Conservation (phyloP, 1,140 invertebrate genomes). For the Trigoniulus corallinus region DNA sequence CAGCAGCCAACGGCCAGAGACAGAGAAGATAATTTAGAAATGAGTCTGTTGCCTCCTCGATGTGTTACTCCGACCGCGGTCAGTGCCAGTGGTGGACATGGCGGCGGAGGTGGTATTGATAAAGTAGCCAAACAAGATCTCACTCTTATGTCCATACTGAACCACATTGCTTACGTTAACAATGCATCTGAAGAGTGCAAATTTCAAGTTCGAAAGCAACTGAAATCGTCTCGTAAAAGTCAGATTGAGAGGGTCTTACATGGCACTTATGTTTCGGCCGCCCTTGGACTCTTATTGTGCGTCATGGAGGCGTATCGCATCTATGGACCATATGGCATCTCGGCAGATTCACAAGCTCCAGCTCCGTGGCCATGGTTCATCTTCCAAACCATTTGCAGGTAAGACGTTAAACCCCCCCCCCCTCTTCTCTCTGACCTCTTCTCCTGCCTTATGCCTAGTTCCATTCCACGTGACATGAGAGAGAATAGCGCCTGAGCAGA, state of each 20-base stretch:
- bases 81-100: background rate
- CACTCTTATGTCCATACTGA: constrained; percentile 37
- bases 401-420: too few relatives aligned
- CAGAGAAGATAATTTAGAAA: background rate
- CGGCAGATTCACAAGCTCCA: constrained; percentile 7
- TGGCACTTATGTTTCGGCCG: constrained; percentile 32
- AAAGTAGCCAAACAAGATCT: constrained; percentile 10
- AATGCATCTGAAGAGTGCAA: constrained; percentile 22
- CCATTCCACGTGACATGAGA: too few relatives aligned
- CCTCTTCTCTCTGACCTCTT: too few relatives aligned
- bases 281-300: constrained; percentile 34
- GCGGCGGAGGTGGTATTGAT: background rate
- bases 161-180: constrained; percentile 42
- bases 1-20: background rate
- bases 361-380: constrained; percentile 34
- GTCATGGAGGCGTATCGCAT: constrained; percentile 31
- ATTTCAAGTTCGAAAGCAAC: constrained; percentile 18
- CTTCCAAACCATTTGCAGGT: constrained; percentile 34
- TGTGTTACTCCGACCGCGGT: background rate
- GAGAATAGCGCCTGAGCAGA: too few relatives aligned
- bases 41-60: background rate
- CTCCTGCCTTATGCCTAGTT: too few relatives aligned
- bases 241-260: constrained; percentile 30
- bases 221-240: constrained; percentile 26
- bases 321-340: constrained; percentile 31